Percentiles rank a stretch among this genome's conserved stretches.
Conservation (phyloP, 2,113 vertebrate species). For the Cavia aperea region DNA sequence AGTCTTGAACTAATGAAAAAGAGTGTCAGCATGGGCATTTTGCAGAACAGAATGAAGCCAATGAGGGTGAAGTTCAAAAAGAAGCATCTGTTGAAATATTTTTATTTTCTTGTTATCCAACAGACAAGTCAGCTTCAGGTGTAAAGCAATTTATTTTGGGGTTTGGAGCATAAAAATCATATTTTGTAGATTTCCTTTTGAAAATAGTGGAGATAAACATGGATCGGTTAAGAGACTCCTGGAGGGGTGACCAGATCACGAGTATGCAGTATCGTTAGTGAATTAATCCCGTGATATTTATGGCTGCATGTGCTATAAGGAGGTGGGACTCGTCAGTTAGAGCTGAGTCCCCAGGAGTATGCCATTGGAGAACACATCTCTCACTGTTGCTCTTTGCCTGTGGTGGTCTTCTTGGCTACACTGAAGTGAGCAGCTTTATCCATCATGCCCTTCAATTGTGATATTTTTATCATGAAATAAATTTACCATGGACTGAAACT, state of each 20-base stretch:
- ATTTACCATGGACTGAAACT: neutral
- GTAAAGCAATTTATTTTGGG: neutral
- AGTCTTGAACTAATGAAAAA: neutral
- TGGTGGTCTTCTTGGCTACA: neutral
- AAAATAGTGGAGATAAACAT: neutral
- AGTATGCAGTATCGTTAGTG: neutral
- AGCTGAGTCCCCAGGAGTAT: neutral
- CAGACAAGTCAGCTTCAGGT: neutral
- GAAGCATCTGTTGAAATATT: accelerated
- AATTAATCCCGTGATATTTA: neutral
- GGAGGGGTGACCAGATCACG: neutral
- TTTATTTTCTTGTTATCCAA: neutral
- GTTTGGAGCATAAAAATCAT: neutral
- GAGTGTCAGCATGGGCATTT: neutral
- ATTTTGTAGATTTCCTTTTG: neutral
- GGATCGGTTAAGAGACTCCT: neutral
- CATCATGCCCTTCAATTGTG: neutral
- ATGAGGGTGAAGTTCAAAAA: neutral
- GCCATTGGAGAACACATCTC: neutral
- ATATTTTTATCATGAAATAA: neutral
- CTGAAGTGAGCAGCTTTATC: neutral
- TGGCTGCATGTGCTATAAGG: neutral
- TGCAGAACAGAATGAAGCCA: neutral
- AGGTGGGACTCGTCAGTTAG: neutral
- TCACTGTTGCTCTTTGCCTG: neutral